Conservation (phyloP, 2,888 invertebrate genomes). For the Thyatira batis region DNA sequence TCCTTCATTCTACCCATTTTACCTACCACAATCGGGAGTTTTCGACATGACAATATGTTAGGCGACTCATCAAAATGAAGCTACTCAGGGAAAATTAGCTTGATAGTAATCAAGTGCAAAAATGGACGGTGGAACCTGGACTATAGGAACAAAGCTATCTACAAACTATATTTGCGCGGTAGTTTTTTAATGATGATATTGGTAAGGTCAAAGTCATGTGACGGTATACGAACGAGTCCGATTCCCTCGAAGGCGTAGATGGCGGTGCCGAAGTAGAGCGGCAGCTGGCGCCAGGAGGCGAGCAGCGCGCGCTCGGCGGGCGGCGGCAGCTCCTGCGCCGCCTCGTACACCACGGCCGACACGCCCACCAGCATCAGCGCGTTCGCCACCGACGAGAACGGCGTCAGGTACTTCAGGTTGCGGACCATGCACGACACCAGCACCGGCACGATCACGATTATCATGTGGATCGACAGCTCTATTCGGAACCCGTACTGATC, state of each 20-base stretch:
- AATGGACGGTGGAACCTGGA: no score
- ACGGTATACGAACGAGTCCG: conserved; percentile 85
- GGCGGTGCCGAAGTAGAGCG: conserved; percentile 97
- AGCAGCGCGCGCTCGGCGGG: conserved; percentile 82
- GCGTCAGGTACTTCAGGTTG: conserved; percentile 94
- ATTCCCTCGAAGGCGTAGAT: conserved; percentile 99
- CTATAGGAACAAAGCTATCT: no score
- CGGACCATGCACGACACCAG: conserved; percentile 88
- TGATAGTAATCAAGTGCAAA: no score
- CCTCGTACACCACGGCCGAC: conserved; percentile 88
- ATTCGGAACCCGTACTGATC: conserved; percentile 84
- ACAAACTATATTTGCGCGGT: no score
- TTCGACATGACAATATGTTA: no score
- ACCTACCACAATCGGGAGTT: no score
- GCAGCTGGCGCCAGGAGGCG: conserved; percentile 84
- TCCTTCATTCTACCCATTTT: no score
- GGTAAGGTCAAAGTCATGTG: not conserved
- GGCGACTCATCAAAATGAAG: no score
- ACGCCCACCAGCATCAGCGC: conserved; percentile 89
- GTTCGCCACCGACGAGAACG: conserved; percentile 96
- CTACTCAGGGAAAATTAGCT: no score
- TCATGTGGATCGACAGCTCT: conserved; percentile 88
- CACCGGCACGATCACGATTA: conserved; percentile 87
- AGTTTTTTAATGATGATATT: no score
- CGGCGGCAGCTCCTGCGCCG: conserved; percentile 87